These are phyloP conservation scores for Parapsyche elsis DNA, from an alignment of 1,140 invertebrate genomes.

Conservation along the genomic window DNA sequence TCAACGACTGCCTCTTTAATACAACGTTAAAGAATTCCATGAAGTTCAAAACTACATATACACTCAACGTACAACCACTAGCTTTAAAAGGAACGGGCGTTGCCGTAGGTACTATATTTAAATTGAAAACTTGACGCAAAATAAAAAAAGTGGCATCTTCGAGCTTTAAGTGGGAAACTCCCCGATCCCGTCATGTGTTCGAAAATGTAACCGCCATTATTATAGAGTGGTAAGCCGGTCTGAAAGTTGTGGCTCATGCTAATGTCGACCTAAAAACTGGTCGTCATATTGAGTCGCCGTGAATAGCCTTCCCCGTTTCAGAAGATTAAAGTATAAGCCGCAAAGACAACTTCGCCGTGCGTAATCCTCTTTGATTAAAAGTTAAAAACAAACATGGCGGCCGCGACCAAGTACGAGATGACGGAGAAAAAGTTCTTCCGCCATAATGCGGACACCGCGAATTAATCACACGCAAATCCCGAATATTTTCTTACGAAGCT, in stretches of 20 bases:
- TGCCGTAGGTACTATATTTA: no score
- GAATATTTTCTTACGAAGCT: no score
- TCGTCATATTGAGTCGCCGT: slow-evolving; percentile 2
- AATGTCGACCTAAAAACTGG: slow-evolving; percentile 13
- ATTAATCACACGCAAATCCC: not conserved
- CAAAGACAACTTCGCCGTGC: slow-evolving; percentile 3
- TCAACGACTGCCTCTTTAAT: no score
- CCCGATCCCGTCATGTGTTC: no score
- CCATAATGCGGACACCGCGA: not conserved
- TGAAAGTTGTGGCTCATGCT: slow-evolving; percentile 3
- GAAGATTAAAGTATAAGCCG: not conserved
- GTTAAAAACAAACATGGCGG: slow-evolving; percentile 16
- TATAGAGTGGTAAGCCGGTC: not conserved
- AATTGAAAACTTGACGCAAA: no score
- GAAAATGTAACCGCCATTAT: no score
- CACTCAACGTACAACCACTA: no score
- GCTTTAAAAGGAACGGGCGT: no score
- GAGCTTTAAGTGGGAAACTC: no score
- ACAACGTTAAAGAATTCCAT: no score
- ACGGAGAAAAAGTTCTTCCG: not conserved
- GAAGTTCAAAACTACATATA: no score
- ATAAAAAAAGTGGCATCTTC: no score
- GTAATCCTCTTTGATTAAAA: slow-evolving; percentile 29
- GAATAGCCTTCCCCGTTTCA: not conserved
- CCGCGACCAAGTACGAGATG: not conserved